These are phyloP conservation scores for Helicoverpa armigera DNA, from an alignment of 1,140 invertebrate genomes.

Conservation along the genomic window DNA sequence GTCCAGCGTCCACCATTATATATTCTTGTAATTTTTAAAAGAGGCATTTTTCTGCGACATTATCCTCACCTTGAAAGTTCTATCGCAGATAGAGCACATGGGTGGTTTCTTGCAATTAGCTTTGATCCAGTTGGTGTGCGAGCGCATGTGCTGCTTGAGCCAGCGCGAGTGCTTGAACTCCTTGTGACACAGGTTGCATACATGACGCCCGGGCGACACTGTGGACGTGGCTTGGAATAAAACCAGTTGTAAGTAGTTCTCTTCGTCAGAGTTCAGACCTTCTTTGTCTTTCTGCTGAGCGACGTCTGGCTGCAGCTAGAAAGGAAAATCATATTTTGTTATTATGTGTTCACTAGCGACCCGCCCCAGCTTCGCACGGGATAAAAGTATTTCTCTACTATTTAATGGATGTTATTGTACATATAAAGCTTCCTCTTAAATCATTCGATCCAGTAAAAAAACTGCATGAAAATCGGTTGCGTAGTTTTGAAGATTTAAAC, in stretches of 20 bases:
- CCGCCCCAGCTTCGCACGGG: no score
- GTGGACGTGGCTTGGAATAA: constrained; percentile 82
- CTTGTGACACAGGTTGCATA: constrained; percentile 88
- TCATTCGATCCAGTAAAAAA: no score
- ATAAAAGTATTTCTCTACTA: no score
- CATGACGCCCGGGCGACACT: constrained; percentile 84
- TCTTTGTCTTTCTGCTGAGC: constrained; percentile 60
- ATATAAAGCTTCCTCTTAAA: no score
- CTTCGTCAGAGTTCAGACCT: constrained; percentile 76
- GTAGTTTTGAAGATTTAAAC: no score
- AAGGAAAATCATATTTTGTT: neutral
- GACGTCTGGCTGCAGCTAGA: constrained; percentile 28
- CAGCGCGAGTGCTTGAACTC: constrained; percentile 88
- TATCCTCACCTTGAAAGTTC: constrained; percentile 80
- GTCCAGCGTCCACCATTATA: no score
- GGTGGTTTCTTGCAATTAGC: constrained; percentile 89
- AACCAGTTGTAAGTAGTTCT: constrained; percentile 82
- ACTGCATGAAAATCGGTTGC: neutral
- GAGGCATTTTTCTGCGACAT: no score
- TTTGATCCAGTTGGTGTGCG: constrained; percentile 88
- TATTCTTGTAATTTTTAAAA: no score
- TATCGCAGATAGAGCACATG: constrained; percentile 87
- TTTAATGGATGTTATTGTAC: no score
- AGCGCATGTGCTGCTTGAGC: constrained; percentile 87
- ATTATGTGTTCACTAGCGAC: no score